Conservation (phyloP, 2,888 invertebrate genomes). For the Drosophila kambysellisi region DNA sequence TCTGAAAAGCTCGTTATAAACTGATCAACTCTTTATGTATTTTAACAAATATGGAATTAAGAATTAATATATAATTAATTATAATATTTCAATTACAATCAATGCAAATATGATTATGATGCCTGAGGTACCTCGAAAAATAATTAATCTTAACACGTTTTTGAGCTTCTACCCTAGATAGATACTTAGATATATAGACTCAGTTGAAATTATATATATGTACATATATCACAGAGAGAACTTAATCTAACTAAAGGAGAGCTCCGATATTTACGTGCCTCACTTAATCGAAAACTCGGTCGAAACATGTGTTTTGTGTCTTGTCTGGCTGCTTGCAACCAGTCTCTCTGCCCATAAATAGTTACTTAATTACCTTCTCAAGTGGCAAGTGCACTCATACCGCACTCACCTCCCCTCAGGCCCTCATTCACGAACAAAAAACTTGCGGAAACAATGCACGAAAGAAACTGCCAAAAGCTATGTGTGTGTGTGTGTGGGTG, state of each 20-base stretch:
- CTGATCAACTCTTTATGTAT: too few relatives aligned
- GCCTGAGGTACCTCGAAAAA: not conserved
- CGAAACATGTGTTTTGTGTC: constrained; percentile 64
- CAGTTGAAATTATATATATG: too few relatives aligned
- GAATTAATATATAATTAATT: not conserved
- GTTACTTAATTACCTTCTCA: constrained; percentile 72
- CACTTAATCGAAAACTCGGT: constrained; percentile 30
- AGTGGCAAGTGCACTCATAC: constrained; percentile 60
- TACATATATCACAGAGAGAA: not conserved
- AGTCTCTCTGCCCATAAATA: constrained; percentile 59
- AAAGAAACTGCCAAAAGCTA: constrained; percentile 46
- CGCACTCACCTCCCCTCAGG: not conserved
- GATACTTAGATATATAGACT: not conserved
- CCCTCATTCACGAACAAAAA: constrained; percentile 16
- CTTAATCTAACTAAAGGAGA: not conserved
- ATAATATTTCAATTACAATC: not conserved
- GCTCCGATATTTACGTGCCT: constrained; percentile 16
- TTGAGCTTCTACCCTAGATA: not conserved
- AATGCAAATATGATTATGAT: not conserved
- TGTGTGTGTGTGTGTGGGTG: not conserved
- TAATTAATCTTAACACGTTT: not conserved
- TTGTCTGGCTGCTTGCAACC: constrained; percentile 23
- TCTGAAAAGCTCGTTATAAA: too few relatives aligned
- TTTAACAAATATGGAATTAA: not conserved
- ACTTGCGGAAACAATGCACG: constrained; percentile 42